These are phyloP conservation scores for Druceiella hillmani DNA, from an alignment of 2,888 invertebrate species.

Conservation along the genomic window DNA sequence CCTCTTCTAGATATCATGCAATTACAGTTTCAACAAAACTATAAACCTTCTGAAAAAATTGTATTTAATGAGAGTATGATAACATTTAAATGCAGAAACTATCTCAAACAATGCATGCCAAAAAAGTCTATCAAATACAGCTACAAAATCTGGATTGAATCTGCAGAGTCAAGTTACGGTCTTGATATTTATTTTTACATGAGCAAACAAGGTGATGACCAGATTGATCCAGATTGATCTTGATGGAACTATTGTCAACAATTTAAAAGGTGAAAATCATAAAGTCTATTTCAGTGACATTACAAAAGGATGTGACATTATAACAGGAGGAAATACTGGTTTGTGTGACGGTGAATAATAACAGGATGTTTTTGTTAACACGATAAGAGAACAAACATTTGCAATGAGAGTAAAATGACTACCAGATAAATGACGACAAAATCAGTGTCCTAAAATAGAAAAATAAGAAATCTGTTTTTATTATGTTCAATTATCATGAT, in stretches of 20 bases:
- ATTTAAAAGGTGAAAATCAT: constrained; percentile 9
- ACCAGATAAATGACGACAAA: constrained; percentile 12
- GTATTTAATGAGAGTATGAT: too few relatives aligned
- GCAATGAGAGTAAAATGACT: constrained; percentile 12
- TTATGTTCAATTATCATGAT: constrained; percentile 5
- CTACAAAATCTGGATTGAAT: constrained; percentile 13
- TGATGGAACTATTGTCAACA: constrained; percentile 10
- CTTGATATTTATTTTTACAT: constrained; percentile 16
- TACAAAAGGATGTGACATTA: constrained; percentile 15
- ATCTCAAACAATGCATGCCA: constrained; percentile 11
- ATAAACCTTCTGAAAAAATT: too few relatives aligned
- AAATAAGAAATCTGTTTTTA: constrained; percentile 11
- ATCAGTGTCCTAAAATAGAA: constrained; percentile 15
- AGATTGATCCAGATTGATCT: constrained; percentile 14
- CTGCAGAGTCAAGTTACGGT: constrained; percentile 12
- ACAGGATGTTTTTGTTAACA: too few relatives aligned
- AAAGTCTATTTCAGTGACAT: constrained; percentile 15
- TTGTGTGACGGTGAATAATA: constrained; percentile 15
- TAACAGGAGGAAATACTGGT: constrained; percentile 10
- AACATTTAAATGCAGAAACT: background rate
- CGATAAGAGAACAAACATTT: too few relatives aligned
- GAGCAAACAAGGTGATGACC: constrained; percentile 12
- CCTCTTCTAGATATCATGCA: constrained; percentile 11
- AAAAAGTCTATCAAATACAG: constrained; percentile 12
- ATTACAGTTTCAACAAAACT: too few relatives aligned